Percentiles rank a stretch among this genome's conserved stretches.
Conservation (phyloP, 37 sponge, comb jelly and placozoan species). For the Amphimedon queenslandica region DNA sequence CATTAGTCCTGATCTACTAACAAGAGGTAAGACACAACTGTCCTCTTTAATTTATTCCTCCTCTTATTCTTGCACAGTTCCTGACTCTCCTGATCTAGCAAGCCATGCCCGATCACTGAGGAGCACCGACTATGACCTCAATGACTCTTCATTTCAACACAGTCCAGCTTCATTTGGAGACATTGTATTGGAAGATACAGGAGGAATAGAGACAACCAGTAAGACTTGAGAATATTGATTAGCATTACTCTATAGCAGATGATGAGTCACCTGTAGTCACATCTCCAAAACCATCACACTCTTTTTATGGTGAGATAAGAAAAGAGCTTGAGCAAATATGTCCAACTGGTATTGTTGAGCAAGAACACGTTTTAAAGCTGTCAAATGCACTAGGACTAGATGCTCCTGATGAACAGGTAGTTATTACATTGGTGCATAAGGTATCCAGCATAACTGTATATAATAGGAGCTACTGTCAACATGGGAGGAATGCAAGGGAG, state of each 20-base stretch:
- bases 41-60: too few species aligned
- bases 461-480: neutral
- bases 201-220: neutral
- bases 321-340: neutral
- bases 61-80: neutral
- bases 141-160: too few species aligned
- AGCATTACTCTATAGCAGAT: neutral
- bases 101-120: neutral
- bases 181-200: slow-evolving; percentile 2
- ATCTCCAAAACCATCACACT: neutral
- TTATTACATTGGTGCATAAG: too few species aligned
- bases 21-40: too few species aligned
- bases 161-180: neutral
- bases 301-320: neutral
- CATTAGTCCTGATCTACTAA: too few species aligned
- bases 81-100: neutral
- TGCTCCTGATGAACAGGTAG: neutral
- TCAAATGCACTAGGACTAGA: neutral
- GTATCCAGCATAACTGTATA: neutral
- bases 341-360: neutral
- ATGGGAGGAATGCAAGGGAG: neutral
- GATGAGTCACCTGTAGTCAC: neutral
- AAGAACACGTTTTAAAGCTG: neutral
- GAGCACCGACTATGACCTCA: neutral
- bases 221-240: neutral